A percentile compares a stretch with the other conserved stretches of the same genome.
Evolutionary conservation across 2,888 invertebrate species (phyloP).

Genomic region (Odontocolon sp.): DNA sequence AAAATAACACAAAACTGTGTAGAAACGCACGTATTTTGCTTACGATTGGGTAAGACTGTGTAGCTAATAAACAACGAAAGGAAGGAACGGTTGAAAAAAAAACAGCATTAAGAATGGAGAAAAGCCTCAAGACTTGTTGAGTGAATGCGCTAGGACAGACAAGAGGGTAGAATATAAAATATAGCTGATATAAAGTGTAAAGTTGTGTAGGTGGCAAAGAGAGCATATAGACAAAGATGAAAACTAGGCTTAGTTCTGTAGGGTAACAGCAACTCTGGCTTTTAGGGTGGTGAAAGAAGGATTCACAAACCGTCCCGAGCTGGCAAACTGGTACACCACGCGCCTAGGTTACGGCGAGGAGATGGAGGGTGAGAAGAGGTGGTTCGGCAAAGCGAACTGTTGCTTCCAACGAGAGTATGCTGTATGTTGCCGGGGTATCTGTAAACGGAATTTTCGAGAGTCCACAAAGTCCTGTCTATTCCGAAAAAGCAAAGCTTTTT

Average conservation of each 20-base stretch:
- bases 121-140: no score
- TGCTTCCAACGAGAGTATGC: constrained; percentile 75
- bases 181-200: no score
- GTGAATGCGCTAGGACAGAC: no score
- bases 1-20: no score
- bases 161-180: no score
- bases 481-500: no score
- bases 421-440: constrained; percentile 42
- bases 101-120: no score
- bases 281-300: constrained; percentile 63
- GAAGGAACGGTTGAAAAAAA: no score
- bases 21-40: no score
- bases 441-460: constrained; percentile 54
- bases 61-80: no score
- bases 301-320: constrained; percentile 38
- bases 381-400: constrained; percentile 75
- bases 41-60: no score
- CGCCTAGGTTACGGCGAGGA: constrained; percentile 55
- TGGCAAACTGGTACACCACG: constrained; percentile 54
- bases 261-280: constrained; percentile 28
- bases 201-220: constrained; percentile 41
- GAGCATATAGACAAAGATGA: constrained; percentile 33
- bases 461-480: constrained; percentile 71
- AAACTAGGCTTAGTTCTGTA: constrained; percentile 20
- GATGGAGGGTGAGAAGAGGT: constrained; percentile 44